Conservation (phyloP, 1,140 invertebrate species). For the Atta cephalotes region DNA sequence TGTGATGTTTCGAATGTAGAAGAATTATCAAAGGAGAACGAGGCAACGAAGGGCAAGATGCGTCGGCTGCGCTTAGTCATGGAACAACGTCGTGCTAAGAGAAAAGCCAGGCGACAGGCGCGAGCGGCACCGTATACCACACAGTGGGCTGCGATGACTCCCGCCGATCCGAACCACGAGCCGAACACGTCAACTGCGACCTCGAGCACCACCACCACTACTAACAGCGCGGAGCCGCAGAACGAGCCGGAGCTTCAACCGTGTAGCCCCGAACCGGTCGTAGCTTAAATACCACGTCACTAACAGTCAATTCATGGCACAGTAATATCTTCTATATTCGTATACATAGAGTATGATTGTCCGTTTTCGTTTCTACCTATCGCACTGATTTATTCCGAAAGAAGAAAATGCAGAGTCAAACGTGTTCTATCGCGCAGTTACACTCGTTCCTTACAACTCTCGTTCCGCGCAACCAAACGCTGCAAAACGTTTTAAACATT, state of each 20-base stretch:
- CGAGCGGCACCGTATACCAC: slow-evolving; percentile 91
- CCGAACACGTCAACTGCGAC: slow-evolving; percentile 75
- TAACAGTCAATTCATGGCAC: slow-evolving; percentile 44
- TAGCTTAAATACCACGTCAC: slow-evolving; percentile 79
- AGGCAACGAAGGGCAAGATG: slow-evolving; percentile 94
- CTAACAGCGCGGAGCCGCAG: slow-evolving; percentile 79
- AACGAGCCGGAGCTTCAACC: slow-evolving; percentile 83
- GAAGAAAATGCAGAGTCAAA: slow-evolving; percentile 16
- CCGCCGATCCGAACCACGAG: slow-evolving; percentile 79
- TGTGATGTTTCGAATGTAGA: slow-evolving; percentile 72
- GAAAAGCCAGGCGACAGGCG: slow-evolving; percentile 91
- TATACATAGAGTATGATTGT: slow-evolving; percentile 56
- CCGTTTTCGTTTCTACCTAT: slow-evolving; percentile 52
- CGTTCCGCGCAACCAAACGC: slow-evolving; percentile 37
- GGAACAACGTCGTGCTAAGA: slow-evolving; percentile 93
- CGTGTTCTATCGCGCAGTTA: slow-evolving; percentile 28
- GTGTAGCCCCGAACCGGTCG: slow-evolving; percentile 85
- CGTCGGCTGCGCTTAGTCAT: slow-evolving; percentile 94
- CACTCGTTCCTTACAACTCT: slow-evolving; percentile 16
- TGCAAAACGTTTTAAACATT: slow-evolving; percentile 26
- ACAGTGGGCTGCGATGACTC: slow-evolving; percentile 84
- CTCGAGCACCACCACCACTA: slow-evolving; percentile 67
- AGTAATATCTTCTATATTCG: slow-evolving; percentile 57
- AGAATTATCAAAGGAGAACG: slow-evolving; percentile 89
- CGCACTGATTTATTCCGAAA: slow-evolving; percentile 69